A percentile compares a stretch with the other conserved stretches of the same genome.
Conservation (phyloP, 2,797 vertebrate species). For the Cyprinella venusta region DNA sequence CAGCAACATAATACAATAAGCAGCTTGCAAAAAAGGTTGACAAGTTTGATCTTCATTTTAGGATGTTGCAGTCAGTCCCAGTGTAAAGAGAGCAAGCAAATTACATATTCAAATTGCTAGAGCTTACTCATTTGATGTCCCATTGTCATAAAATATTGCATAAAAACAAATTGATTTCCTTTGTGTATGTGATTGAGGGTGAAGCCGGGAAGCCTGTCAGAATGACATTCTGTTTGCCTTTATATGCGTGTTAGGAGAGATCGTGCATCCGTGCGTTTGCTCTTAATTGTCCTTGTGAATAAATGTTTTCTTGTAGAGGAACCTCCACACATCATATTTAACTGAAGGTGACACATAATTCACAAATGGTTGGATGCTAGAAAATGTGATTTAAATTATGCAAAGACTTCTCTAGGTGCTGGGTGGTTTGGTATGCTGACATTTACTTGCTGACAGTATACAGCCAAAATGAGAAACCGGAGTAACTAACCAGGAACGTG, state of each 20-base stretch:
- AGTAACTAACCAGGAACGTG: background rate
- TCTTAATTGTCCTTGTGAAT: constrained; percentile 37
- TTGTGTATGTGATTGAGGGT: constrained; percentile 32
- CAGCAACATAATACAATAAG: background rate
- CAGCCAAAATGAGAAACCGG: constrained; percentile 30
- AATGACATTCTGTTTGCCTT: constrained; percentile 14
- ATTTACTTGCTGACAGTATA: constrained; percentile 34
- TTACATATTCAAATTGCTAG: constrained; percentile 51
- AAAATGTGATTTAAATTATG: constrained; percentile 60
- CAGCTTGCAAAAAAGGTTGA: background rate
- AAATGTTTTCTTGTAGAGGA: constrained; percentile 28
- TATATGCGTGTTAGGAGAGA: constrained; percentile 35
- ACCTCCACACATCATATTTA: constrained; percentile 55
- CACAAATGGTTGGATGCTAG: constrained; percentile 44
- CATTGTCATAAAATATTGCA: constrained; percentile 33
- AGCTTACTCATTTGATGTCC: constrained; percentile 33
- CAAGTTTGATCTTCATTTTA: constrained; percentile 41
- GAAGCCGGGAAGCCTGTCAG: constrained; percentile 29
- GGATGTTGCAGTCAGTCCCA: constrained; percentile 36
- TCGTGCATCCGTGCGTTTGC: constrained; percentile 43
- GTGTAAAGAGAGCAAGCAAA: constrained; percentile 28
- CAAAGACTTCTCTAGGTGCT: constrained; percentile 50
- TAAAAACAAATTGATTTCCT: constrained; percentile 35
- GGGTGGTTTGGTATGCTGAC: constrained; percentile 33
- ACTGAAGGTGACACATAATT: constrained; percentile 53